Conservation (phyloP, 2,113 vertebrate species). For the Daphoenositta chrysoptera region DNA sequence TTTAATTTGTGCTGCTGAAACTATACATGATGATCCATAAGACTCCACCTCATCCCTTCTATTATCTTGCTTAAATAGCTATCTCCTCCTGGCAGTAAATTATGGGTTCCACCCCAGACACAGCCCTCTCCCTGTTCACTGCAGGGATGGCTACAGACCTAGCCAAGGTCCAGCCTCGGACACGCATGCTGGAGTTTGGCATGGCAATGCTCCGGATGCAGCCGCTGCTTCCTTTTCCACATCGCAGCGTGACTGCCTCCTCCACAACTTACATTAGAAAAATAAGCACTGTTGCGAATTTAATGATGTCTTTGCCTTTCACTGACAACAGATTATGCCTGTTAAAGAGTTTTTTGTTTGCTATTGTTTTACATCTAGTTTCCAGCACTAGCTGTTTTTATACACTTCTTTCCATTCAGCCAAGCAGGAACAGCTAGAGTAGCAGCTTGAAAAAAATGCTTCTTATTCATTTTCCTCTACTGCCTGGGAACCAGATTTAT, state of each 20-base stretch:
- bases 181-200: not conserved
- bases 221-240: not conserved
- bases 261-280: not conserved
- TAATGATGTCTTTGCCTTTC: constrained; percentile 24
- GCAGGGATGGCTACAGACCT: not conserved
- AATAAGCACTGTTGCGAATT: not conserved
- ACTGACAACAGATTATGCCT: constrained; percentile 22
- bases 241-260: constrained; percentile 20
- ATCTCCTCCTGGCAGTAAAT: fast-evolving
- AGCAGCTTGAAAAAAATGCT: not conserved
- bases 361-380: constrained; percentile 27
- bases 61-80: not conserved
- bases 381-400: not conserved
- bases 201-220: not conserved
- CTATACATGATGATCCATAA: not conserved
- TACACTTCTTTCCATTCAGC: not conserved
- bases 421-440: not conserved
- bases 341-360: constrained; percentile 11
- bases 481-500: constrained; percentile 43
- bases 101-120: not conserved
- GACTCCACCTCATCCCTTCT: not conserved
- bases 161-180: not conserved
- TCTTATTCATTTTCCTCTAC: constrained; percentile 32
- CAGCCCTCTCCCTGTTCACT: not conserved
- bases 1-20: not conserved